phyloP scores from a whole-genome alignment of 2,113 vertebrate species.

The Cheirogaleus medius region DNA sequence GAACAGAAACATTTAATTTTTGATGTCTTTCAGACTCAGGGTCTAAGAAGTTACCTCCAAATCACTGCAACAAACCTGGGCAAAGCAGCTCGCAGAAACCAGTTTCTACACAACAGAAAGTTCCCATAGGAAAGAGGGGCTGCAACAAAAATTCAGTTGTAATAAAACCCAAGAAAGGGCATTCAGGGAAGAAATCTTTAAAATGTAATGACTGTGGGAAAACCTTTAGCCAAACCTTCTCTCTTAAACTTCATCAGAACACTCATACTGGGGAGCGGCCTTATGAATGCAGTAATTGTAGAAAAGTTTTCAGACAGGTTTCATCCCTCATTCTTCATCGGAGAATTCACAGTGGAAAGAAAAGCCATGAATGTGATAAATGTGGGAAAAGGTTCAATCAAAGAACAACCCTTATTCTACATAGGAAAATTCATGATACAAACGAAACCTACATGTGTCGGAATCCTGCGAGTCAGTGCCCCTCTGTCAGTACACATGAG shows the following conservation, averaged over 20 bases:
- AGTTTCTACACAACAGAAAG: background rate
- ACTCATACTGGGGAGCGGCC: slow-evolving; percentile 48
- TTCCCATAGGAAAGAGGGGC: background rate
- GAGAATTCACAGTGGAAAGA: background rate
- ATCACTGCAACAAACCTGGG: background rate
- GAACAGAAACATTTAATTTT: slow-evolving; percentile 54
- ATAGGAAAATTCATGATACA: background rate
- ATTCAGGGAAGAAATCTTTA: slow-evolving; percentile 20
- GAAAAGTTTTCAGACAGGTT: slow-evolving; percentile 57
- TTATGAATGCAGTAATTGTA: slow-evolving; percentile 58
- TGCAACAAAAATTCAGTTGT: background rate
- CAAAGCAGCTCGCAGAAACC: slow-evolving; percentile 16
- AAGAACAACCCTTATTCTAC: background rate
- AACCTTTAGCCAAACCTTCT: background rate
- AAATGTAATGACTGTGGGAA: slow-evolving; percentile 62
- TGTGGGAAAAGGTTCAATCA: slow-evolving; percentile 56
- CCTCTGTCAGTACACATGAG: background rate
- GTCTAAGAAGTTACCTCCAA: slow-evolving; percentile 49
- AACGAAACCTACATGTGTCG: background rate
- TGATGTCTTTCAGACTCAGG: slow-evolving; percentile 68
- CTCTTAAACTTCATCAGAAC: slow-evolving; percentile 55
- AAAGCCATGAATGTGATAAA: background rate
- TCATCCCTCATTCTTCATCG: slow-evolving; percentile 69
- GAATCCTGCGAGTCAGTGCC: background rate
- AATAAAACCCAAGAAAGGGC: background rate